Base-by-base conservation (phyloP, 2,113 vertebrate species). In the Xyliphius kryptos region DNA sequence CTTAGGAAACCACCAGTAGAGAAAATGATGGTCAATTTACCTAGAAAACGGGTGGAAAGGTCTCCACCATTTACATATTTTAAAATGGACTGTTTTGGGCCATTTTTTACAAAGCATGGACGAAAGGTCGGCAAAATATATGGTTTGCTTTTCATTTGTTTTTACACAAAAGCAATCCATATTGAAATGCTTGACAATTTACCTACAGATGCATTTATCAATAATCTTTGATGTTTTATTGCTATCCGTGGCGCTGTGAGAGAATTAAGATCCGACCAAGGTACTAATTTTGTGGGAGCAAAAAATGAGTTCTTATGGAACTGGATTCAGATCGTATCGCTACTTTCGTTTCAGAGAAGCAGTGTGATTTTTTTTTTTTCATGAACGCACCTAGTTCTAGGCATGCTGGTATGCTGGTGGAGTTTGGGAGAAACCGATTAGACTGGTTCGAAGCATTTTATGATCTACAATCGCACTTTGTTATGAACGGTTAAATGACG, bases 331-430 rank as follows among this genome's bases (percentile, higher is more conserved):
- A 69, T 1, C 32, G 58, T 14, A 11, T 67, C 16, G 47, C 22
- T 12, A 8, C 32, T 4, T 71, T 36, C 32, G 8, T 67, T 12
- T n/a, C 47, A 3, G 47, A 19, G 9, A 49, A 49, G 7, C 47
- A 49, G 9, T 49, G 47, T 6, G 55, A 74, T n/a, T n/a, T n/a
- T n/a, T n/a, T n/a, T 10, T 74, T 74, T 49, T 11, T 52, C 1
- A 53, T 19, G 11, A 49, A 49, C 2, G 16, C 8, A 2, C 16
- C 47, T 7, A 1, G 17, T 49, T 7, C 47, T 6, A 49, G 47
- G 2, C 47, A 49, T 9, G 9, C 9, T n/a, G n/a, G n/a, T n/a
- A n/a, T n/a, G n/a, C n/a, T 2, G 47, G 16, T 2, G 47, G 47
- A 3, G 47, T 49, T 10, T 49, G 47, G 47, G 47, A 49, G 16